Evolutionary conservation across 1,140 invertebrate species (phyloP), one percentile per base, ranked within the genome.

Genomic region (Scaptomyza graminum): DNA sequence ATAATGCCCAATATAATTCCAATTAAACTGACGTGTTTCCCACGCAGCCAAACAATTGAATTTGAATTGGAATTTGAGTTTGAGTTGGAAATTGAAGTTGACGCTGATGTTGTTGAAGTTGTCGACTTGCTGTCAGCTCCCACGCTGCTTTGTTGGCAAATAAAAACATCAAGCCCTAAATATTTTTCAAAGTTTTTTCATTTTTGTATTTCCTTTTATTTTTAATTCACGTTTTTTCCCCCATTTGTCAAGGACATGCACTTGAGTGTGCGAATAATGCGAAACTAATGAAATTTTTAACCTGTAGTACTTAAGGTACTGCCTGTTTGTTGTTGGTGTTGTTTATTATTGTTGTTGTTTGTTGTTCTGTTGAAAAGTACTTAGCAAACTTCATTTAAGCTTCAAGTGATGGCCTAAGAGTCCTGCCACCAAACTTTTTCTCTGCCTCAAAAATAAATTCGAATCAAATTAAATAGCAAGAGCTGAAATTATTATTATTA

Each of bases 321-420:
- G 55, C 41, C 55, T 51, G 68, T 62, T 73, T 76, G 66, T 66
- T 72, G 47, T 80, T 50, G 25, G 16, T 34, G 44, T 22, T 43
- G 1, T 18, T 37, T 37, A 0, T 31, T 31, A 1, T 31, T 31
- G 28, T 51, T 74, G 56, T 55, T 78, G 55, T 79, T 34, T 73
- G 78, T 69, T 81, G 74, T 52, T 66, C 49, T 60, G 46, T 51
- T 25, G n/a, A 54, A 83, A 87, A 79, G 83, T 87, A 83, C 83
- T 87, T 87, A 88, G 67, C 83, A 74, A 87, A 87, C 79, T 87
- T 88, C 68, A 89, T 79, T 83, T 87, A 87, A 83, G 83, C 83
- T 66, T 79, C 72, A 71, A 88, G 83, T 83, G n/a, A n/a, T n/a
- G 79, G 74, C 64, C 22, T 7, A 11, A 12, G 13, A 15, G 12